These are phyloP conservation scores for Rallus crepitans DNA, from an alignment of 2,797 vertebrate species.

Conservation along the genomic window DNA sequence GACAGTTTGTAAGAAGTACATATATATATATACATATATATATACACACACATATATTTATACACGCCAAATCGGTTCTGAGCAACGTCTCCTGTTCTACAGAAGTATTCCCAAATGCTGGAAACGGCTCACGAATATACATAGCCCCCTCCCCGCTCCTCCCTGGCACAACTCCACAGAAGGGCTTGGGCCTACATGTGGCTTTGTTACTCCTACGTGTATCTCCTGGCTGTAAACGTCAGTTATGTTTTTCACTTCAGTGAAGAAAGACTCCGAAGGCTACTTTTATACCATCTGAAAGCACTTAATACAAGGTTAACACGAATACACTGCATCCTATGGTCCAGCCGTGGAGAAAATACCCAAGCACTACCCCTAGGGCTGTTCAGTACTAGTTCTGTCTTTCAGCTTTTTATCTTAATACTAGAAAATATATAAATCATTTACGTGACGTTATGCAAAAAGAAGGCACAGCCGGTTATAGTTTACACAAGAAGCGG, in stretches of 20 bases:
- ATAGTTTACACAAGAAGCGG: slow-evolving; percentile 87
- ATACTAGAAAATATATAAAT: slow-evolving; percentile 89
- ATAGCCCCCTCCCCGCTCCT: not conserved
- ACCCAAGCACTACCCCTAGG: slow-evolving; percentile 83
- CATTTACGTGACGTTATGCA: slow-evolving; percentile 90
- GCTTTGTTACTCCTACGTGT: slow-evolving; percentile 64
- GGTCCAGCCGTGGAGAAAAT: slow-evolving; percentile 82
- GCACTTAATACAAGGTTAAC: slow-evolving; percentile 86
- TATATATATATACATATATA: too few species aligned
- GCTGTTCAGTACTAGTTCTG: slow-evolving; percentile 83
- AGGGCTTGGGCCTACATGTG: slow-evolving; percentile 57
- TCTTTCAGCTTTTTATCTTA: slow-evolving; percentile 82
- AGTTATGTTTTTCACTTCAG: slow-evolving; percentile 83
- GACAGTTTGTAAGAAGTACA: not conserved
- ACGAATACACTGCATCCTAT: slow-evolving; percentile 84
- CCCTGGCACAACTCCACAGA: not conserved
- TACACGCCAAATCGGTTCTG: not conserved
- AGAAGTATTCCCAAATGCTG: slow-evolving; percentile 30
- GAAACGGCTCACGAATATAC: slow-evolving; percentile 5
- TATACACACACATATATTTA: too few species aligned
- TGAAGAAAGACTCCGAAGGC: slow-evolving; percentile 78
- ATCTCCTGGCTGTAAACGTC: slow-evolving; percentile 77
- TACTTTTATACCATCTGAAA: slow-evolving; percentile 82
- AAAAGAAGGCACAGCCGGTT: slow-evolving; percentile 94
- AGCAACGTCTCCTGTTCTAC: slow-evolving; percentile 20